Conservation (phyloP, 1,140 invertebrate species). For the Drosophila oshimai region DNA sequence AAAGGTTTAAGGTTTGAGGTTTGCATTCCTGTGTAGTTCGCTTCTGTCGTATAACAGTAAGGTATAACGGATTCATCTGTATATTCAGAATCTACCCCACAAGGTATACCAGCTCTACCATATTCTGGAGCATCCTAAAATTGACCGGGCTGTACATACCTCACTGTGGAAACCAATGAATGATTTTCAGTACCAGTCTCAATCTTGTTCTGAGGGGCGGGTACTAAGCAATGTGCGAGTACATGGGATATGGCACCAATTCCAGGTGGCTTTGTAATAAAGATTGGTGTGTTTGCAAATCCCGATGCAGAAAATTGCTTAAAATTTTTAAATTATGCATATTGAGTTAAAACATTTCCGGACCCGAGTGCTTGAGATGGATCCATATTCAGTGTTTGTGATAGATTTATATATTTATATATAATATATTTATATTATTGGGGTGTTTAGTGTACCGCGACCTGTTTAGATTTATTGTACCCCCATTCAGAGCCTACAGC, state of each 20-base stretch:
- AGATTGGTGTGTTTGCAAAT: constrained; percentile 83
- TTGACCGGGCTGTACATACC: constrained; percentile 81
- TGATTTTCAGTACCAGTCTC: constrained; percentile 83
- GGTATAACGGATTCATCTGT: constrained; percentile 85
- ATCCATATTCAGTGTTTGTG: constrained; percentile 61
- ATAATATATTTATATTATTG: neutral
- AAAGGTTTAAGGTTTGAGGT: constrained; percentile 83
- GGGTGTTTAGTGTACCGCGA: too few species aligned
- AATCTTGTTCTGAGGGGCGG: constrained; percentile 84
- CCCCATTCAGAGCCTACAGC: too few species aligned
- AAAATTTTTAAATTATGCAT: constrained; percentile 84
- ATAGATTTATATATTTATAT: constrained; percentile 56
- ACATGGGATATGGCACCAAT: constrained; percentile 55
- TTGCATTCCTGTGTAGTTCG: constrained; percentile 85
- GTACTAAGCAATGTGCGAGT: constrained; percentile 78
- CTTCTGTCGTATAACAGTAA: constrained; percentile 87
- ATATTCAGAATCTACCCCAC: constrained; percentile 83
- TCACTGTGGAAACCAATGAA: constrained; percentile 83
- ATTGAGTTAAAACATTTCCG: constrained; percentile 60
- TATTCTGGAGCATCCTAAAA: constrained; percentile 87
- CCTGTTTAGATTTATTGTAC: too few species aligned
- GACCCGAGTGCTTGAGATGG: constrained; percentile 47
- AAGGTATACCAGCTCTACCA: constrained; percentile 86
- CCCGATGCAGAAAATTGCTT: constrained; percentile 84
- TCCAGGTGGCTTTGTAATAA: constrained; percentile 56